phyloP scores from a whole-genome alignment of 92 coral and sea anemone genomes.

The Parazoanthus swiftii region DNA sequence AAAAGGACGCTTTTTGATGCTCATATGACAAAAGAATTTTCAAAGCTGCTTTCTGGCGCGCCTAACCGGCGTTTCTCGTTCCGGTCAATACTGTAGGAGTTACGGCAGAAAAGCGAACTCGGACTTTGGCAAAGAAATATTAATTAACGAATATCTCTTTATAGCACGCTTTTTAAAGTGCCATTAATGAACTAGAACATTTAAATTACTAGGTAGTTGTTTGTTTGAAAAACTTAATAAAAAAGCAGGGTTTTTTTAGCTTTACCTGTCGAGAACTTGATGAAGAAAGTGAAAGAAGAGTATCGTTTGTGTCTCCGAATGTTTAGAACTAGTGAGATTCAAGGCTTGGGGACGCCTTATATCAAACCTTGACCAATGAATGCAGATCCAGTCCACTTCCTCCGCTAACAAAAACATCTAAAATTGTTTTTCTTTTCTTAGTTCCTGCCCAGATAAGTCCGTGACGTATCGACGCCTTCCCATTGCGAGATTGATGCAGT shows the following conservation, averaged over 20 bases:
- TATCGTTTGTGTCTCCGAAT: neutral
- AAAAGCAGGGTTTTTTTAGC: too few relatives aligned
- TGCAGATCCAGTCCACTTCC: constrained; percentile 4
- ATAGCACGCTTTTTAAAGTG: neutral
- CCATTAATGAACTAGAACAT: neutral
- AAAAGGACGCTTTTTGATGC: neutral
- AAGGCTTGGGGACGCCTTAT: constrained; percentile 7
- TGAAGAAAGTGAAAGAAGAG: neutral
- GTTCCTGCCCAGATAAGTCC: constrained; percentile 17
- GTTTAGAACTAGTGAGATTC: neutral
- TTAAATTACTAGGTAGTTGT: too few relatives aligned
- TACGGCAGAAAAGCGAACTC: neutral
- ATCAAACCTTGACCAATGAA: neutral
- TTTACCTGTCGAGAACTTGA: neutral
- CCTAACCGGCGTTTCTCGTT: neutral
- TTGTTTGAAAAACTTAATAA: neutral
- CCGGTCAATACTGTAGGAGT: neutral
- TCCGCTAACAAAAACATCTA: constrained; percentile 17
- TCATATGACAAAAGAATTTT: neutral
- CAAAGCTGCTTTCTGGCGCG: neutral
- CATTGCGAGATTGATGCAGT: neutral
- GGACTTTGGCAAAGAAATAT: neutral
- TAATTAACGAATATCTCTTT: neutral
- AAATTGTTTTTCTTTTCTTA: constrained; percentile 7
- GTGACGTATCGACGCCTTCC: neutral